Evolutionary conservation across 1,140 invertebrate species (phyloP).

Genomic region (Lepeophtheirus salmonis): DNA sequence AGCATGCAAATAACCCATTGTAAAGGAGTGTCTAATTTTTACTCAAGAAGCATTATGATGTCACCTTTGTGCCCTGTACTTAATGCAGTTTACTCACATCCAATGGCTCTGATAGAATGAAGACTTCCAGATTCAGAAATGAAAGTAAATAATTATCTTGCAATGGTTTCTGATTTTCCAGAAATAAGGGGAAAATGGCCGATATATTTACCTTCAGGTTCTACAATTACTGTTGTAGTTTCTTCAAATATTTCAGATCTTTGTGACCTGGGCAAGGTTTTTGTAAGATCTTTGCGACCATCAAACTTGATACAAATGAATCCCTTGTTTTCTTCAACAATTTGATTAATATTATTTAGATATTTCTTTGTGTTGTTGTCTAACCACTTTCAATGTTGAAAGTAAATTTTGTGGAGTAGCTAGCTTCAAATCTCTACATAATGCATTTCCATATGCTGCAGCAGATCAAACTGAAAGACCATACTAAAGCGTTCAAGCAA

Average conservation of each 20-base stretch:
- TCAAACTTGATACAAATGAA: neutral
- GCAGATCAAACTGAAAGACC: neutral
- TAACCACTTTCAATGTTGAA: neutral
- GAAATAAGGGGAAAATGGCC: too few relatives aligned
- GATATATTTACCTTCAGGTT: neutral
- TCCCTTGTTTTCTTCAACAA: neutral
- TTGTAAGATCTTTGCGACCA: neutral
- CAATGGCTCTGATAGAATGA: neutral
- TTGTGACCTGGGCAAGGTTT: neutral
- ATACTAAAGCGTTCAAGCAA: too few relatives aligned
- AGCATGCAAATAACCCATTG: too few relatives aligned
- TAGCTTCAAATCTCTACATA: neutral
- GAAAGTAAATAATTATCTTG: neutral
- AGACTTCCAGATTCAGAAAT: neutral
- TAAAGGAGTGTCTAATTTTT: too few relatives aligned
- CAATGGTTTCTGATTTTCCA: neutral
- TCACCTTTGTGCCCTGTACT: neutral
- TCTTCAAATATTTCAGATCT: neutral
- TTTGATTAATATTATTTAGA: neutral
- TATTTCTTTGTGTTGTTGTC: neutral
- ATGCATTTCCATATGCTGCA: neutral
- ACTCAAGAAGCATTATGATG: neutral
- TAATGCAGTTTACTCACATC: neutral
- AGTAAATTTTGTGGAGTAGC: neutral
- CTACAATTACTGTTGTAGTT: neutral